Conservation (phyloP, 2,888 invertebrate species). For the Eupsilia transversa region DNA sequence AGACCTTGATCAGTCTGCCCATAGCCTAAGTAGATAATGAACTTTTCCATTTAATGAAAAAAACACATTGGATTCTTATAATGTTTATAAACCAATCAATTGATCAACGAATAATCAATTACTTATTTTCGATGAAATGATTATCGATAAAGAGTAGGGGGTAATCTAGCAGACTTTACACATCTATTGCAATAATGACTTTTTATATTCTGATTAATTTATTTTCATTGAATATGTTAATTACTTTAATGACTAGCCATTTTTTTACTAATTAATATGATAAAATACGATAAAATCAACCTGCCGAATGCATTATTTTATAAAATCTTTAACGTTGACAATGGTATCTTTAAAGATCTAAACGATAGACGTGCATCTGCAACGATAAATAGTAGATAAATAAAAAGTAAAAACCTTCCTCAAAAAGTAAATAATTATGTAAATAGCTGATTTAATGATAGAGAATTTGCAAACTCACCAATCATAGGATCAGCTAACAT, state of each 20-base stretch:
- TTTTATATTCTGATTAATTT: background rate
- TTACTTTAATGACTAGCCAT: background rate
- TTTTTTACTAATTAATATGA: background rate
- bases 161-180: background rate
- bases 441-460: background rate
- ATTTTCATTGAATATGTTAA: background rate
- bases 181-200: background rate
- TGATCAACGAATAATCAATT: background rate
- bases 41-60: background rate
- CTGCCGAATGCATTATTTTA: background rate
- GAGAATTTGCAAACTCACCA: conserved; percentile 83
- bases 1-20: background rate
- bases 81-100: background rate
- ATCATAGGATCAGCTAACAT: conserved; percentile 93
- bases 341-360: conserved; percentile 1
- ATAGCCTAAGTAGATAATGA: background rate
- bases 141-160: background rate
- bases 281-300: conserved; percentile 7
- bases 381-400: background rate
- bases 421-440: background rate
- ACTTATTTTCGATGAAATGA: background rate
- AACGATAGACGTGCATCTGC: background rate
- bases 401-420: background rate
- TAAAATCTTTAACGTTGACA: background rate
- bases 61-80: background rate